phyloP scores from a whole-genome alignment of 2,113 vertebrate species.

The Dasyornis broadbenti region DNA sequence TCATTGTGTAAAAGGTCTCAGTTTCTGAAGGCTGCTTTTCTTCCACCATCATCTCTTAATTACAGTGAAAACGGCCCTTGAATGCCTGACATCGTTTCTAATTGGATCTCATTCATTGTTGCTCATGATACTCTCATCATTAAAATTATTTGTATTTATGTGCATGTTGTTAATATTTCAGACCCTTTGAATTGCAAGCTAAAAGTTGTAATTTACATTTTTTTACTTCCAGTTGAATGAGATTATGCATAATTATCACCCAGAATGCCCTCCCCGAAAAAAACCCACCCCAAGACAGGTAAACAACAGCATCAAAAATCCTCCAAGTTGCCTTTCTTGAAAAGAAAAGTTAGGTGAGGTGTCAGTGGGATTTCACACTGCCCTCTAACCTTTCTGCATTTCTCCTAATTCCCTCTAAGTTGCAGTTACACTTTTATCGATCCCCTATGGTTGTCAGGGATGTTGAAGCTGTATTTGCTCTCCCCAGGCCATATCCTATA shows the following conservation, averaged over 20 bases:
- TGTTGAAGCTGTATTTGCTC: background rate
- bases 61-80: background rate
- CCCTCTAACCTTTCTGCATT: background rate
- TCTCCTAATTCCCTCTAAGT: background rate
- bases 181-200: background rate
- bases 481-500: background rate
- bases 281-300: background rate
- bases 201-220: background rate
- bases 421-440: background rate
- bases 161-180: background rate
- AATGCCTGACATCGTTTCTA: background rate
- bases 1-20: background rate
- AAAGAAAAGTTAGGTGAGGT: background rate
- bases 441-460: background rate
- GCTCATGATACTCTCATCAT: background rate
- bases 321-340: background rate
- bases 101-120: background rate
- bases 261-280: background rate
- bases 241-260: background rate
- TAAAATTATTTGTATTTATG: background rate
- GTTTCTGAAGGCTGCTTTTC: background rate
- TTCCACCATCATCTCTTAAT: background rate
- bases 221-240: background rate
- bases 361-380: constrained; percentile 2
- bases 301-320: background rate